A percentile compares a stretch with the other conserved stretches of the same genome.
Conservation (phyloP, 2,797 vertebrate species). For the Aphelocoma californica region DNA sequence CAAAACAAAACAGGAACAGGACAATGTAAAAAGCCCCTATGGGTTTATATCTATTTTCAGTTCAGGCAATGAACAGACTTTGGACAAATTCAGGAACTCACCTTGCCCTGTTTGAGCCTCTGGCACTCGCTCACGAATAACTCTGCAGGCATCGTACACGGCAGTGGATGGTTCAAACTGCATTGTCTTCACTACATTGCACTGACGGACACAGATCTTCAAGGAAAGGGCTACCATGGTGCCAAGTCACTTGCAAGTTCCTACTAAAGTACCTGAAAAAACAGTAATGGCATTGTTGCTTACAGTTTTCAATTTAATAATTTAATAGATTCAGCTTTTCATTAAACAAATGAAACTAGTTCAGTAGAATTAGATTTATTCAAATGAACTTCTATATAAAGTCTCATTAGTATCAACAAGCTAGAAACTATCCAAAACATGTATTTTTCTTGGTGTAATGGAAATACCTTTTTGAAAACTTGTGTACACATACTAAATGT, state of each 20-base stretch:
- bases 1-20: not conserved
- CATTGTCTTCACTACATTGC: constrained; percentile 99
- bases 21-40: fast-evolving
- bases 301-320: not conserved
- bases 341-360: not conserved
- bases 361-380: not conserved
- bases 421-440: not conserved
- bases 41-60: not conserved
- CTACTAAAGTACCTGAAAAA: constrained; percentile 48
- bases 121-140: constrained; percentile 92
- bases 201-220: constrained; percentile 97
- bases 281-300: not conserved
- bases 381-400: not conserved
- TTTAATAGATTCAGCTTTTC: not conserved
- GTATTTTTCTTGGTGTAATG: not conserved
- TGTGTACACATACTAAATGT: not conserved
- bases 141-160: constrained; percentile 94
- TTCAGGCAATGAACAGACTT: not conserved
- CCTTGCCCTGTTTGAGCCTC: constrained; percentile 97
- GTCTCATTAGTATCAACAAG: not conserved
- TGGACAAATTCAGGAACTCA: constrained; percentile 12
- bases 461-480: not conserved
- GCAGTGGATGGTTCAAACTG: constrained; percentile 97
- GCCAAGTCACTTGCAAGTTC: constrained; percentile 31
- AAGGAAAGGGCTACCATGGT: constrained; percentile 96